These are phyloP conservation scores for Apis dorsata DNA, from an alignment of 1,140 invertebrate genomes.

Conservation along the genomic window DNA sequence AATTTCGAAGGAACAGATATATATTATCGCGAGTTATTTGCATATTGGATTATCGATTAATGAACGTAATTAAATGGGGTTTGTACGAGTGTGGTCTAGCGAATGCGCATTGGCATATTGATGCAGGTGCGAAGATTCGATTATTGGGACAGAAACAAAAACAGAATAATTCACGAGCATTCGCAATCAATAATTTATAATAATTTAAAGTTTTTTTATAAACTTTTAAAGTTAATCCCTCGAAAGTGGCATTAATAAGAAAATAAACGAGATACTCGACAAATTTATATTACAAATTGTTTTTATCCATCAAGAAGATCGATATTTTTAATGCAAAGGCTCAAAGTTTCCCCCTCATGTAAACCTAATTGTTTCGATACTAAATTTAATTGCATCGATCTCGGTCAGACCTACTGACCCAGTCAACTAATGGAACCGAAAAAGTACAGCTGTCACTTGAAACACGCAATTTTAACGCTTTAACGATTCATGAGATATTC, in stretches of 20 bases:
- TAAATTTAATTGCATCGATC: constrained; percentile 12
- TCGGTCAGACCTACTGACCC: constrained; percentile 9
- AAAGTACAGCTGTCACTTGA: neutral
- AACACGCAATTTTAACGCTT: neutral
- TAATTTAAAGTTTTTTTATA: too few species aligned
- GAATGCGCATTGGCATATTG: neutral
- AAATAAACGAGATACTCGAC: too few species aligned
- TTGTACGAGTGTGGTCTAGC: neutral
- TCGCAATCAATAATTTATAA: too few species aligned
- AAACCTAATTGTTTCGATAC: constrained; percentile 1
- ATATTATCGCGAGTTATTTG: neutral
- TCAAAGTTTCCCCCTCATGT: too few species aligned
- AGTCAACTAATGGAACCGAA: neutral
- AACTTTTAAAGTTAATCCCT: too few species aligned
- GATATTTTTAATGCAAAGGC: neutral
- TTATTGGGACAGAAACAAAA: neutral
- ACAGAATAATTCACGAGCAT: neutral
- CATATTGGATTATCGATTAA: neutral
- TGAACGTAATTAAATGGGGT: neutral
- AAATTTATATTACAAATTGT: neutral
- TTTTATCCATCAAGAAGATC: neutral
- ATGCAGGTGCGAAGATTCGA: neutral
- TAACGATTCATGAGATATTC: neutral
- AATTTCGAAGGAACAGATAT: neutral
- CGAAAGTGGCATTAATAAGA: too few species aligned